Conservation (phyloP, 1,140 invertebrate species). For the Gonioctena quinquepunctata region DNA sequence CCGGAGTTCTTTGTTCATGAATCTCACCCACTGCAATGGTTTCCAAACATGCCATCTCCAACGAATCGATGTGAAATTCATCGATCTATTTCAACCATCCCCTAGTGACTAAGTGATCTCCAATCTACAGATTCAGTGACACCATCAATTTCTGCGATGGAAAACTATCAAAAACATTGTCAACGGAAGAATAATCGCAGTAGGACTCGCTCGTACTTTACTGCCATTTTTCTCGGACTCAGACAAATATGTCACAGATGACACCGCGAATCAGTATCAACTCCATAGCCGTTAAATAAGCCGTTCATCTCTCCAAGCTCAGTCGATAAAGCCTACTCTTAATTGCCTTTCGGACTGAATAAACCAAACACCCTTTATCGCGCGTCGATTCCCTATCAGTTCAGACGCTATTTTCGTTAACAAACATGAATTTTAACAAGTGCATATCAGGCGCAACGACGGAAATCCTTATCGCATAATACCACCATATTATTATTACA, state of each 20-base stretch:
- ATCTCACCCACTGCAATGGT: too few species aligned
- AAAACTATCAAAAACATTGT: too few species aligned
- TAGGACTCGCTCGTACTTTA: too few species aligned
- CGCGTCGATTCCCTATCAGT: not conserved
- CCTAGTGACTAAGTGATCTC: too few species aligned
- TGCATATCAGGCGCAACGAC: not conserved
- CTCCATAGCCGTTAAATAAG: not conserved
- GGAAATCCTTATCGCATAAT: slow-evolving; percentile 23
- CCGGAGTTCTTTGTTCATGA: too few species aligned
- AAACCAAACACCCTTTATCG: not conserved
- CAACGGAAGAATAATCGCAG: too few species aligned
- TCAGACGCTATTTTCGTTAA: not conserved
- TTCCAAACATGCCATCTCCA: too few species aligned
- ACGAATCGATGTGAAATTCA: too few species aligned
- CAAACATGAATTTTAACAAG: not conserved
- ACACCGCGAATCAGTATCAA: not conserved
- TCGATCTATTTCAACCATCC: too few species aligned
- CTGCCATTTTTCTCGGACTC: too few species aligned
- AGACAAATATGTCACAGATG: not conserved
- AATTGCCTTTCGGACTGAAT: not conserved
- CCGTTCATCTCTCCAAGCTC: not conserved
- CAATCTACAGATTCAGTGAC: too few species aligned
- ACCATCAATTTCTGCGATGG: too few species aligned
- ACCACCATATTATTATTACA: not conserved
- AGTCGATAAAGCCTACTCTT: not conserved